Base-by-base conservation (phyloP, 1,140 invertebrate species). In the Camponotus vicinus region DNA sequence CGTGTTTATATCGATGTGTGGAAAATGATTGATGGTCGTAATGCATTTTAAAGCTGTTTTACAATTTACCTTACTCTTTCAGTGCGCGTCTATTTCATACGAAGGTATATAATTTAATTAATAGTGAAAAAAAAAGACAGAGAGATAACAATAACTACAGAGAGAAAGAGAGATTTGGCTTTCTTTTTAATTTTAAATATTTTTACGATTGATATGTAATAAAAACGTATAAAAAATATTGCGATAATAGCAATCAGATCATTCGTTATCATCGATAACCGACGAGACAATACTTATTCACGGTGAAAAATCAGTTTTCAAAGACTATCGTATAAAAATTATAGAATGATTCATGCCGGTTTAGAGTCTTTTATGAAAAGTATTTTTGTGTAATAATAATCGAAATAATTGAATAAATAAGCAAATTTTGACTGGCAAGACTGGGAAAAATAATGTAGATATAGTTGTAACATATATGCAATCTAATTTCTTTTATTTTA, bases 261-360 rank as follows among this genome's bases (percentile, higher is more conserved):
- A 9, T 63, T 32, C 3, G 40, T 42, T 77, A 78, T 78, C 59
- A 15, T 13, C 9, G 75, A 77, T 77, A 77, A 63, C 6, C 11
- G 5, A 63, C 15, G n/a, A 64, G 49, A 52, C 15, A 52, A 18
- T 78, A 40, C 27, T 34, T 5, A 2, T 78, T 64, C 27, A 37
- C 15, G 32, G 34, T 49, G 8, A 63, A 77, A 49, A 52, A 18
- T 18, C 15, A 32, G 49, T 21, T 21, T 21, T 21, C 21, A 21
- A 21, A 40, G 40, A 18, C 15, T 64, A 13, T 63, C 52, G 0
- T 64, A 52, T 52, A 34, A 45, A 34, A 64, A 49, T 45, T 34
- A 21, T 7, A 52, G 32, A 59, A 9, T 18, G n/a, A 21, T 45
- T 45, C 15, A 4, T 52, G 49, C 15, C 18, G 49, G 13, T 49